Evolutionary conservation across 2,888 invertebrate species (phyloP).

Genomic region (Hypolimnas misippus): DNA sequence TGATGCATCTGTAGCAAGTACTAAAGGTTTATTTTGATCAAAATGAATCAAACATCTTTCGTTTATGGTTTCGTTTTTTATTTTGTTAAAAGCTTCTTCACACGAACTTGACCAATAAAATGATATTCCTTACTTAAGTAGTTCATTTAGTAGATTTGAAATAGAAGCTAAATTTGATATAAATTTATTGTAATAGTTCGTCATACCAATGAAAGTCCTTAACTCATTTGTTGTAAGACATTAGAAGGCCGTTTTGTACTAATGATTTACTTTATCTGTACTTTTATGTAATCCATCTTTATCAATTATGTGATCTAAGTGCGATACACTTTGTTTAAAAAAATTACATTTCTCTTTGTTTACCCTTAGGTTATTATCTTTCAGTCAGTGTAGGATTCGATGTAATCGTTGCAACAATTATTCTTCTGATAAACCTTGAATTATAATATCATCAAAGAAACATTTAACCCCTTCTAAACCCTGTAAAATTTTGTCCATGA

Average conservation of each 20-base stretch:
- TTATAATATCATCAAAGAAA: slow-evolving; percentile 52
- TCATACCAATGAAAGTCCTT: slow-evolving; percentile 22
- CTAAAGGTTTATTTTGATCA: no score
- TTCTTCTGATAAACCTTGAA: slow-evolving; percentile 42
- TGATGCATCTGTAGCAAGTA: no score
- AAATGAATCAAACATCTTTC: no score
- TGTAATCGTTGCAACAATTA: slow-evolving; percentile 17
- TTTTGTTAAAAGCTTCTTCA: no score
- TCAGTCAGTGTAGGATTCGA: slow-evolving; percentile 5
- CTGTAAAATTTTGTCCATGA: slow-evolving; percentile 51
- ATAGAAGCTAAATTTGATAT: slow-evolving; percentile 15
- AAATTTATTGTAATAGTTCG: slow-evolving; percentile 28
- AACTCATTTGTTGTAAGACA: slow-evolving; percentile 17
- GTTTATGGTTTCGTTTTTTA: no score
- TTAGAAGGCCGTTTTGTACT: slow-evolving; percentile 14
- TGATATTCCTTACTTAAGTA: slow-evolving; percentile 46
- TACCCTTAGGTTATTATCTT: slow-evolving; percentile 11
- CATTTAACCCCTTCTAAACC: slow-evolving; percentile 43
- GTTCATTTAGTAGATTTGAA: not conserved
- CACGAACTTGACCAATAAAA: no score
- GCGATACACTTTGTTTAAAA: slow-evolving; percentile 8
- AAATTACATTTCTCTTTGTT: slow-evolving; percentile 21
- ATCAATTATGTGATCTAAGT: slow-evolving; percentile 15
- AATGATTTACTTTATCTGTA: slow-evolving; percentile 16
- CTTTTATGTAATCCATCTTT: slow-evolving; percentile 7